Evolutionary conservation across 2,888 invertebrate genomes (phyloP).

Genomic region (Mesopsocus fuscifrons): DNA sequence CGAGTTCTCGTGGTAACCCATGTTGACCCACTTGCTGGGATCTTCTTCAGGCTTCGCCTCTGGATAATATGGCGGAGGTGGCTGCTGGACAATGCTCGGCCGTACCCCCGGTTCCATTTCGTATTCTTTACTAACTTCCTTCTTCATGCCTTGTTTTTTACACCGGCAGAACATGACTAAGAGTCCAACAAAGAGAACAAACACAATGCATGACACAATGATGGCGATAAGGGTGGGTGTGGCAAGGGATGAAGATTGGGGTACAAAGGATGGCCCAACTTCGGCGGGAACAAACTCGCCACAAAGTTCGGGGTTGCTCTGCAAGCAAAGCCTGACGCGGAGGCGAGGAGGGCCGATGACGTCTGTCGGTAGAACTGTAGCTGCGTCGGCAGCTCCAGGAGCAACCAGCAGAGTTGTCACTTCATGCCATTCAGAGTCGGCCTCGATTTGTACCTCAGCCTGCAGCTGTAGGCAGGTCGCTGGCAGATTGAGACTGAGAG

Average conservation of each 20-base stretch:
- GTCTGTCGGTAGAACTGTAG: conserved; percentile 39
- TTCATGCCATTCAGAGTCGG: conserved; percentile 38
- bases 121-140: conserved; percentile 68
- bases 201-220: conserved; percentile 61
- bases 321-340: conserved; percentile 62
- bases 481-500: conserved; percentile 58
- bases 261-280: conserved; percentile 63
- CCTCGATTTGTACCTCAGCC: conserved; percentile 49
- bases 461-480: conserved; percentile 59
- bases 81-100: conserved; percentile 68
- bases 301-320: conserved; percentile 61
- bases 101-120: conserved; percentile 72
- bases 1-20: conserved; percentile 81
- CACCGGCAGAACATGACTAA: conserved; percentile 71
- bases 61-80: conserved; percentile 78
- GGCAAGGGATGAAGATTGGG: conserved; percentile 55
- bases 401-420: conserved; percentile 52
- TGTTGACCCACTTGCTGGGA: conserved; percentile 64
- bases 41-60: conserved; percentile 86
- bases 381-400: conserved; percentile 41
- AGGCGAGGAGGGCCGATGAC: conserved; percentile 37
- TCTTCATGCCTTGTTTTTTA: conserved; percentile 61
- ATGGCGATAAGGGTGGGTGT: conserved; percentile 63
- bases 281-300: conserved; percentile 70
- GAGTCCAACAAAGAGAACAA: conserved; percentile 52